phyloP scores from a whole-genome alignment of 2,888 invertebrate species.

The Rhingia rostrata region DNA sequence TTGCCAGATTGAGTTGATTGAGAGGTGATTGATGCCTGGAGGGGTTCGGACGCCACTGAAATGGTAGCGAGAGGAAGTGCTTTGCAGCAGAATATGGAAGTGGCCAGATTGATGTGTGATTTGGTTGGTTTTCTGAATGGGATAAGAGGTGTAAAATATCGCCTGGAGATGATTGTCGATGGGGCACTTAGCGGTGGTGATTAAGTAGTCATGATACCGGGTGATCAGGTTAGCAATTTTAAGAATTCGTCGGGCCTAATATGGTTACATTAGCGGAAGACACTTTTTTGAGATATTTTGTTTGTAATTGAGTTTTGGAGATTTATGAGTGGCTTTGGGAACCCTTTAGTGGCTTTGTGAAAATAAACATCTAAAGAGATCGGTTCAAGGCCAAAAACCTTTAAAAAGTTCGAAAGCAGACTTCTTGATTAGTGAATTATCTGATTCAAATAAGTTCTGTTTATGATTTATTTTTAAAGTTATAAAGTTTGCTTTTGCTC shows the following conservation, averaged over 20 bases:
- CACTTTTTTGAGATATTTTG: neutral
- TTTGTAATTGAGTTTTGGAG: too few species aligned
- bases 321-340: too few species aligned
- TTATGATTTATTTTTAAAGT: too few species aligned
- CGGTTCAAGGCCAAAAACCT: too few species aligned
- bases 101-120: conserved; percentile 7
- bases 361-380: too few species aligned
- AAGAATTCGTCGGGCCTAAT: neutral
- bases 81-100: neutral
- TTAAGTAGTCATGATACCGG: conserved; percentile 20
- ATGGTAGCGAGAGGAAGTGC: conserved; percentile 1
- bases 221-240: conserved; percentile 14
- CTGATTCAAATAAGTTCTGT: too few species aligned
- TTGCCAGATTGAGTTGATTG: conserved; percentile 27
- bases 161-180: conserved; percentile 18
- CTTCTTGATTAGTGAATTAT: too few species aligned
- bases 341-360: too few species aligned
- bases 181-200: neutral
- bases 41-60: conserved; percentile 21
- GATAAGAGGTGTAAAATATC: conserved; percentile 31
- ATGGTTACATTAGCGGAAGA: conserved; percentile 13
- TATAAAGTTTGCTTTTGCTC: too few species aligned
- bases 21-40: conserved; percentile 8
- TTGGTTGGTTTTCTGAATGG: conserved; percentile 5
- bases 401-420: too few species aligned